These are phyloP conservation scores for Charanyca ferruginea DNA, from an alignment of 2,888 invertebrate species.

Conservation along the genomic window DNA sequence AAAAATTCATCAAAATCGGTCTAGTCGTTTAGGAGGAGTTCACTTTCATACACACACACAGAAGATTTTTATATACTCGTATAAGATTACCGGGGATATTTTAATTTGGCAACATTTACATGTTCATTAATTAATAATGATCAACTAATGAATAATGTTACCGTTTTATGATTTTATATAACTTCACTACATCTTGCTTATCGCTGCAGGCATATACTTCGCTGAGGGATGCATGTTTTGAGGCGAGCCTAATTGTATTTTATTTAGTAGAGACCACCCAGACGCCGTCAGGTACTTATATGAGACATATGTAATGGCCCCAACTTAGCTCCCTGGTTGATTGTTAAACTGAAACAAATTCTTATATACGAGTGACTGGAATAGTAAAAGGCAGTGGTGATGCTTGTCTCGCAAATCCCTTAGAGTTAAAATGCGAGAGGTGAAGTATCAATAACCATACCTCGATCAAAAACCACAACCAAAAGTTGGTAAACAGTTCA, in stretches of 20 bases:
- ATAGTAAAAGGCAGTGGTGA: constrained; percentile 44
- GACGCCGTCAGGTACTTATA: constrained; percentile 7
- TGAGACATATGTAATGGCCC: constrained; percentile 38
- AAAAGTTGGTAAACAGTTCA: neutral
- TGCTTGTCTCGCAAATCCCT: constrained; percentile 33
- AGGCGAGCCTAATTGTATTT: constrained; percentile 22
- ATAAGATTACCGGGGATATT: neutral
- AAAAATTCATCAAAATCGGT: too few relatives aligned
- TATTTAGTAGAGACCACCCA: constrained; percentile 14
- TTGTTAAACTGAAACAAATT: constrained; percentile 49
- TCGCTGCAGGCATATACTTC: constrained; percentile 15
- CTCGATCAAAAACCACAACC: constrained; percentile 12
- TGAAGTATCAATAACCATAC: constrained; percentile 12
- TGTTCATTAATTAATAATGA: constrained; percentile 1
- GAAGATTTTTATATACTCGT: too few relatives aligned
- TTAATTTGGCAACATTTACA: constrained; percentile 5
- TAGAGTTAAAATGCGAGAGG: constrained; percentile 6
- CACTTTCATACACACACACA: too few relatives aligned
- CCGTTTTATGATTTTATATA: too few relatives aligned
- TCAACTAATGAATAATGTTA: too few relatives aligned
- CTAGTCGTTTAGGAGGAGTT: too few relatives aligned
- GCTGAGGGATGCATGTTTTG: constrained; percentile 13
- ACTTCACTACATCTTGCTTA: constrained; percentile 2
- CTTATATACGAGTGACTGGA: constrained; percentile 47
- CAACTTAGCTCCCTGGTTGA: constrained; percentile 39